A percentile compares a stretch with the other conserved stretches of the same genome.
Evolutionary conservation across 2,113 vertebrate species (phyloP).

Genomic region (Hypanus sabinus): DNA sequence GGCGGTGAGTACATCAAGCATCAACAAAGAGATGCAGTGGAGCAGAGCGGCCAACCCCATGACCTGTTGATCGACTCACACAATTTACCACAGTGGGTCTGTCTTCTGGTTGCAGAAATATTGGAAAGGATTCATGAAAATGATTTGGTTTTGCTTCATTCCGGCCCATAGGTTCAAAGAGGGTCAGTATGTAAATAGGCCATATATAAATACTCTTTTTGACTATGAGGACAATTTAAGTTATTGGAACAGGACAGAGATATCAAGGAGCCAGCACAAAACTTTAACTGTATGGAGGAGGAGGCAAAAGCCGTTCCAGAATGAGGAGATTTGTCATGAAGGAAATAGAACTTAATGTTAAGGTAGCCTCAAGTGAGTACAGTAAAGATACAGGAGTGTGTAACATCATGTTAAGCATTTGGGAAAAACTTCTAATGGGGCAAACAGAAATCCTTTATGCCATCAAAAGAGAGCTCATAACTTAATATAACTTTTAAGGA

Average conservation of each 20-base stretch:
- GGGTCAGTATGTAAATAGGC: slow-evolving; percentile 96
- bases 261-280: slow-evolving; percentile 95
- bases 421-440: no score
- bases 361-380: slow-evolving; percentile 57
- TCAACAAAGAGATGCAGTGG: no score
- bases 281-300: slow-evolving; percentile 97
- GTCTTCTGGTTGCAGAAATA: slow-evolving; percentile 59
- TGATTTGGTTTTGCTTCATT: slow-evolving; percentile 94
- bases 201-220: slow-evolving; percentile 97
- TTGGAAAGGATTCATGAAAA: slow-evolving; percentile 88
- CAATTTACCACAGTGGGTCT: no score
- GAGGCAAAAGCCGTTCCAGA: slow-evolving; percentile 98
- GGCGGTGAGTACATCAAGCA: no score
- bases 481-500: no score
- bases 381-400: no score
- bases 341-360: slow-evolving; percentile 97
- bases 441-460: no score
- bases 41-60: no score
- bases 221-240: slow-evolving; percentile 98
- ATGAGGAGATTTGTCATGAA: slow-evolving; percentile 94
- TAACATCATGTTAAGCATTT: no score
- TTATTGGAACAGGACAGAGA: slow-evolving; percentile 97
- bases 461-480: no score
- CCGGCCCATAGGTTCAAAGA: slow-evolving; percentile 96
- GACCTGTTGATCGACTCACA: no score